Percentiles rank a stretch among this genome's conserved stretches.
Evolutionary conservation across 2,888 invertebrate species (phyloP).

Genomic region (Xestia ashworthii): DNA sequence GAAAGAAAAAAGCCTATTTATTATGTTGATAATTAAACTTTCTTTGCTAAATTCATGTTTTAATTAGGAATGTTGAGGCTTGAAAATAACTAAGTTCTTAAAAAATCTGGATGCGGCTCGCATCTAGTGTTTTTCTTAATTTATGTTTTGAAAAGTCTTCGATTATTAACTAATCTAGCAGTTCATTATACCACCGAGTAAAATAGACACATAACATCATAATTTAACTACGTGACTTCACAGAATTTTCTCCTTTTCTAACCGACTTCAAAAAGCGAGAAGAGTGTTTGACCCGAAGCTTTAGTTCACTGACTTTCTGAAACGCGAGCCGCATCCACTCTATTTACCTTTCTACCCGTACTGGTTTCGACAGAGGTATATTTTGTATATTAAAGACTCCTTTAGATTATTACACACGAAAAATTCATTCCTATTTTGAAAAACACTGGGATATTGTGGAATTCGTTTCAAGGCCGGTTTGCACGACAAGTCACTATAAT

Average conservation of each 20-base stretch:
- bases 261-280: conserved; percentile 10
- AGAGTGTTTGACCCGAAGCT: conserved; percentile 1
- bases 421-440: background rate
- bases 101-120: background rate
- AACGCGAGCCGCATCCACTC: conserved; percentile 25
- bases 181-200: background rate
- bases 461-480: background rate
- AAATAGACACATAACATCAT: background rate
- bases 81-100: background rate
- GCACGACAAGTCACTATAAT: background rate
- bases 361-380: conserved; percentile 27
- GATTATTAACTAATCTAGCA: background rate
- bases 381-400: conserved; percentile 13
- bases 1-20: conserved; percentile 16
- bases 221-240: conserved; percentile 9
- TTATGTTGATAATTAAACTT: conserved; percentile 28
- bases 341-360: conserved; percentile 34
- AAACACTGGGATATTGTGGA: conserved; percentile 6
- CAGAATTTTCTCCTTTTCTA: conserved; percentile 3
- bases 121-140: background rate
- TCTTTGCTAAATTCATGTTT: conserved; percentile 28
- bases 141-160: background rate
- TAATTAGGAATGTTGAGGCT: conserved; percentile 5
- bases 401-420: conserved; percentile 13
- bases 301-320: conserved; percentile 30